Base-by-base conservation (phyloP, 2,888 invertebrate species). In the Megalurothrips usitatus region DNA sequence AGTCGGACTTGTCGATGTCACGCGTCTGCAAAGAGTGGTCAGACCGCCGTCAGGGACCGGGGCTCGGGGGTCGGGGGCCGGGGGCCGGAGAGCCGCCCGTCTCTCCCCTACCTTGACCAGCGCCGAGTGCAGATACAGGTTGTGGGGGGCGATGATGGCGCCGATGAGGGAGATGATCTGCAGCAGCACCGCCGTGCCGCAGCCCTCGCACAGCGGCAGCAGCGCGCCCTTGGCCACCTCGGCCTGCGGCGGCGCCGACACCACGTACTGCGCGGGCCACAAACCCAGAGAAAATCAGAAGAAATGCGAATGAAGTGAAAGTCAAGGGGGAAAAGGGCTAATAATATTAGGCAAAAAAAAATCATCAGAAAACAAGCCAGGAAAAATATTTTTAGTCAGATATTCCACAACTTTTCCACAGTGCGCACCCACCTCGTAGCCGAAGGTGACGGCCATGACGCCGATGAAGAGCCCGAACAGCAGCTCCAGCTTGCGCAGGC, bases 131-230 rank as follows among this genome's bases (percentile, higher is more conserved):
- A 96, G 89, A 86, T 96, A 96, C 82, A 96, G 89, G 88, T 96
- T 96, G 86, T 96, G 96, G 0, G 96, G 96, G 96, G 96, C 96
- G 84, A 96, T 96, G 48, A 96, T 94, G 78, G 94, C 94, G 23
- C 94, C 96, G 81, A 96, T 91, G 81, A 96, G 92, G 49, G 95
- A 94, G 34, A 94, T 92, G 75, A 93, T 94, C 87, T 92, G 93
- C 19, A 92, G 86, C 34, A 95, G 87, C 34, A 92, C 93, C 80
- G 89, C 87, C 0, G 89, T 89, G 83, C 92, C 91, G 86, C 95
- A 96, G 84, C 90, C 90, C 43, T 88, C 86, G 86, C 94, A 94
- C 91, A 93, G 93, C 0, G 95, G 95, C 78, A 94, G 86, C 85
- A 95, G 92, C 91, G 95, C 92, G 8, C 96, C 96, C 85, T 92